Evolutionary conservation across 2,888 invertebrate species (phyloP), one percentile per base, ranked within the genome.

Genomic region (Falcaria lacertinaria): DNA sequence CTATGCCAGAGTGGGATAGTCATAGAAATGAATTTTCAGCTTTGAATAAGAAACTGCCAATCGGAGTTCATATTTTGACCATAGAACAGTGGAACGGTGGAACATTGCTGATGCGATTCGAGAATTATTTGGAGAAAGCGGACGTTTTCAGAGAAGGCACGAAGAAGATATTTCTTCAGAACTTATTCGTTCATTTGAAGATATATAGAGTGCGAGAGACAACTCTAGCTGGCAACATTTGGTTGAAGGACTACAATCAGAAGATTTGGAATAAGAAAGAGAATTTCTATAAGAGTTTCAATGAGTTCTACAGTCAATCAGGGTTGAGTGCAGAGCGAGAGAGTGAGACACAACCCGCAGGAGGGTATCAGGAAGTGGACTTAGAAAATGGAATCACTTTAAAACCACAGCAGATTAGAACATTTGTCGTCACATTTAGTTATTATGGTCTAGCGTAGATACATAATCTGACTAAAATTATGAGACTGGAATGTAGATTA

Each of bases 61-160:
- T 90, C 1, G 94, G 94, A 34, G 88, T 96, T 0, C 94, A 96
- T 54, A 74, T 97, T 33, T 78, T 97, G 34, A 95, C 94, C 0
- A 66, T 96, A 19, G 95, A 97, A 64, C 93, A 94, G 1, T 95
- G 94, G 94, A 90, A 90, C 35, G 89, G 87, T 0, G 79, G 82
- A 0, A 87, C 89, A 1, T 59, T 94, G 4, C 75, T 97, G n/a
- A 55, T 97, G 2, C 90, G 97, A 33, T 69, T 97, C 1, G 97
- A 97, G 67, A 95, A 97, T 67, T 91, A 94, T 57, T 90, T 94
- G 40, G 95, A 95, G 66, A 89, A 86, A 22, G 74, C 84, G 0
- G 96, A 96, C 25, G 46, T 54, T 43, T 62, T 67, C 0, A 80
- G 88, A n/a, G 91, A 92, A 0, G 78, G 90, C 2, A 69, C 89